A percentile compares a stretch with the other conserved stretches of the same genome.
Conservation (phyloP, 2,113 vertebrate genomes). For the Crotalus tigris region DNA sequence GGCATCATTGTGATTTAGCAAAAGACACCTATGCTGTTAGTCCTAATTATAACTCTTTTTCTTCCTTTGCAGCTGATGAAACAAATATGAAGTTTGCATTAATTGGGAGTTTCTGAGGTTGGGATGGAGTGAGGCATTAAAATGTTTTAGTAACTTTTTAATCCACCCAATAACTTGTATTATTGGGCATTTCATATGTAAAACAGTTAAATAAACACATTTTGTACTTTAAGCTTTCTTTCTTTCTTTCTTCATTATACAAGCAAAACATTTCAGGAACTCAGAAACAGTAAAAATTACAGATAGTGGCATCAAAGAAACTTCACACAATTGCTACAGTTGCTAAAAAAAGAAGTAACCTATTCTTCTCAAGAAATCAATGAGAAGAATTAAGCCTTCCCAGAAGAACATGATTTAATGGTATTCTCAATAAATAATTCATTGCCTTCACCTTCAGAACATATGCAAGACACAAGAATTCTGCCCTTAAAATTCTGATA, state of each 20-base stretch:
- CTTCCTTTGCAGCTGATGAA: neutral
- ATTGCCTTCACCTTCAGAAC: neutral
- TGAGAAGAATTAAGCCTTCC: constrained; percentile 1
- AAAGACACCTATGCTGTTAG: neutral
- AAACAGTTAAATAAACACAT: neutral
- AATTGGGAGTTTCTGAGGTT: neutral
- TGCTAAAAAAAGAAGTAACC: neutral
- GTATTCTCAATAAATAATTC: constrained; percentile 40
- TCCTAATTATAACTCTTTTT: neutral
- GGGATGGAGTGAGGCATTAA: neutral
- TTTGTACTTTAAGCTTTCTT: neutral
- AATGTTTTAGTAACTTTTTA: neutral
- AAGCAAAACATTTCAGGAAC: neutral
- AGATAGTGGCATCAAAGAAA: constrained; percentile 1
- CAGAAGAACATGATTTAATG: constrained; percentile 41
- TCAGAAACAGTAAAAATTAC: neutral
- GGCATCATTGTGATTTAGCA: neutral
- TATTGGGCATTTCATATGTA: neutral
- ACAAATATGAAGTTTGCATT: neutral
- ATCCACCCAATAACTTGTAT: neutral
- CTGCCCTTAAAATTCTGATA: neutral
- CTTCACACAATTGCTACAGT: neutral
- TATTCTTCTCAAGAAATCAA: constrained; percentile 26
- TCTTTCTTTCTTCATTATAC: neutral
- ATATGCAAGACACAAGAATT: neutral